Evolutionary conservation across 2,797 vertebrate genomes (phyloP), one percentile per base, ranked within the genome.

Genomic region (Crocidura indochinensis): DNA sequence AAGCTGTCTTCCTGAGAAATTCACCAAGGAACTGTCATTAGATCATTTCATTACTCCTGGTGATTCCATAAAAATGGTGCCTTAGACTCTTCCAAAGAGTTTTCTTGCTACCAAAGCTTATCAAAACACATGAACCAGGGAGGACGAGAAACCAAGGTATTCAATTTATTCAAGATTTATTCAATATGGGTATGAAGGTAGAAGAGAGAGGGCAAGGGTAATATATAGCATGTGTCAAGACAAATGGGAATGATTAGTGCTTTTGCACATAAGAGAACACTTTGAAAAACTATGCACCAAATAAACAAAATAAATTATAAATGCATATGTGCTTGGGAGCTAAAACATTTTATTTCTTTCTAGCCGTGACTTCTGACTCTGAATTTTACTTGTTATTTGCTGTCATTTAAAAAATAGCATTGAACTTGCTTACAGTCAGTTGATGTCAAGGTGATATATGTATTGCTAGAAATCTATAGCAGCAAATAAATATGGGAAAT

Each of bases 1-100:
- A 91, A 82, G 76, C 26, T 96, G 94, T 95, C 96, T 93, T 49
- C 96, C 62, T 91, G 79, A 76, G 92, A 97, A 83, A 90, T 94
- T 90, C 94, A 96, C 88, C 92, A 95, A 31, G 14, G 12, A 84
- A 69, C 12, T 60, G 88, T 93, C 69, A 26, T 68, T 44, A 84
- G 88, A 94, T 84, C 47, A 5, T n/a, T 51, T 47, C 56, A 27
- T 88, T 87, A 90, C 83, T 84, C 62, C 31, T n/a, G 47, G n/a
- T 19, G 67, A 47, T 72, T 85, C 87, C 83, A 31, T 14, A 56
- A 71, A 84, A 75, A 68, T n/a, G 49, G 65, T 68, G 69, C 79
- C 10, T 11, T 5, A 22, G 60, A 84, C 93, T 20, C 10, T 68
- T 62, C 88, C 83, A 95, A 71, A 80, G 71, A 89, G 53, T 15